phyloP scores from a whole-genome alignment of 2,797 vertebrate species.

The Spinibarbus caldwelli region DNA sequence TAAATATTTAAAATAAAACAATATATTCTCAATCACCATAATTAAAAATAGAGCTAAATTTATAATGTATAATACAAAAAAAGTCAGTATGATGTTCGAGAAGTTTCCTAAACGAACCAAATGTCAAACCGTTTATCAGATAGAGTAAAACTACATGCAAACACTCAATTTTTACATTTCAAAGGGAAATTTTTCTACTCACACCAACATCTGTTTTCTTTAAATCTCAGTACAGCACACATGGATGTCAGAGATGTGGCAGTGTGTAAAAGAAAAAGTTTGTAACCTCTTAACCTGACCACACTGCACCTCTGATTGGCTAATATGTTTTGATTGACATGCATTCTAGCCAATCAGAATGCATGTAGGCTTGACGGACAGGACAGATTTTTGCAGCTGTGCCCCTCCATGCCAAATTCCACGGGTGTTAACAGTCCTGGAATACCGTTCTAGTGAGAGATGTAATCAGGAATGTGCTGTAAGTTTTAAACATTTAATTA shows the following conservation, averaged over 20 bases:
- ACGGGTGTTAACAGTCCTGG: slow-evolving; percentile 57
- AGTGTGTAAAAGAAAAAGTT: neutral
- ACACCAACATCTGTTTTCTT: neutral
- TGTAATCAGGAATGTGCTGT: slow-evolving; percentile 15
- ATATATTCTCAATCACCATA: neutral
- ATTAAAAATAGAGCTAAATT: neutral
- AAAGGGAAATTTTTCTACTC: neutral
- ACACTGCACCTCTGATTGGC: slow-evolving; percentile 20
- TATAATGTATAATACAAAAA: neutral
- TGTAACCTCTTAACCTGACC: neutral
- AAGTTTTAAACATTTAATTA: neutral
- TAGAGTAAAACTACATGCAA: neutral
- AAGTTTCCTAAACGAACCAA: neutral
- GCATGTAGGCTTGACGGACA: slow-evolving; percentile 20
- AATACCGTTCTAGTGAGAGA: slow-evolving; percentile 66
- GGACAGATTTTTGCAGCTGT: slow-evolving; percentile 51
- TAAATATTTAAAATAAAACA: neutral
- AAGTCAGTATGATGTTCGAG: neutral
- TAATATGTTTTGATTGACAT: neutral
- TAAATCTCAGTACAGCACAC: neutral
- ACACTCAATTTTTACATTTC: neutral
- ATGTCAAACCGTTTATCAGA: neutral
- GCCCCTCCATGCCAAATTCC: slow-evolving; percentile 53
- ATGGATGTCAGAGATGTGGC: neutral
- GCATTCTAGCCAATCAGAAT: slow-evolving; percentile 18